A percentile compares a stretch with the other conserved stretches of the same genome.
Evolutionary conservation across 2,797 vertebrate species (phyloP).

Genomic region (Gadopsis bispinosus): DNA sequence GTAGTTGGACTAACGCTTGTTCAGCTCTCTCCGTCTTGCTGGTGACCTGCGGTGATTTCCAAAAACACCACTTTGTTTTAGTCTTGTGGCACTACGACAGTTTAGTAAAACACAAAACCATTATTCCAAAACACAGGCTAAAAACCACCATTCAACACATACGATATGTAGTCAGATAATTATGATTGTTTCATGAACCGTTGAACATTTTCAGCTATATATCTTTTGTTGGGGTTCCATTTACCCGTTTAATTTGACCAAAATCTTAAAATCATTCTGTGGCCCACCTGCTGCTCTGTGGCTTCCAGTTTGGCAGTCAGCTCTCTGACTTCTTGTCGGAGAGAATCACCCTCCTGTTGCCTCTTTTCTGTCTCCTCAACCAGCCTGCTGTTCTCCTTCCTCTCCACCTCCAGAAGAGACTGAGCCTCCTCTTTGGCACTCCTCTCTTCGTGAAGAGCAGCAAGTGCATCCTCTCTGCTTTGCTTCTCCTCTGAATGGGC

Average conservation of each 20-base stretch:
- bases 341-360: slow-evolving; percentile 20
- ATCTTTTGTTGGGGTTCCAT: too few species aligned
- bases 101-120: background rate
- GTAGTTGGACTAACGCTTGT: slow-evolving; percentile 8
- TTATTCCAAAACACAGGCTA: background rate
- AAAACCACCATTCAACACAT: background rate
- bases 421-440: slow-evolving; percentile 25
- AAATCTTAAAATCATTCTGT: background rate
- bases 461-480: background rate
- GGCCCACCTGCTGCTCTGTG: slow-evolving; percentile 32
- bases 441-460: slow-evolving; percentile 13
- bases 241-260: background rate
- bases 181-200: background rate
- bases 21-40: slow-evolving; percentile 31
- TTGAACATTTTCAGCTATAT: background rate
- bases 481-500: slow-evolving; percentile 16
- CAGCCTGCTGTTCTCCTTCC: slow-evolving; percentile 35
- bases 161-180: background rate
- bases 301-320: slow-evolving; percentile 46
- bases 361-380: slow-evolving; percentile 29
- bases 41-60: slow-evolving; percentile 41
- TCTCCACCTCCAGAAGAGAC: slow-evolving; percentile 23
- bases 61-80: background rate
- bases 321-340: slow-evolving; percentile 35
- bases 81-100: background rate